Base-by-base conservation (phyloP, 1,140 invertebrate genomes). In the Neelides sp. region DNA sequence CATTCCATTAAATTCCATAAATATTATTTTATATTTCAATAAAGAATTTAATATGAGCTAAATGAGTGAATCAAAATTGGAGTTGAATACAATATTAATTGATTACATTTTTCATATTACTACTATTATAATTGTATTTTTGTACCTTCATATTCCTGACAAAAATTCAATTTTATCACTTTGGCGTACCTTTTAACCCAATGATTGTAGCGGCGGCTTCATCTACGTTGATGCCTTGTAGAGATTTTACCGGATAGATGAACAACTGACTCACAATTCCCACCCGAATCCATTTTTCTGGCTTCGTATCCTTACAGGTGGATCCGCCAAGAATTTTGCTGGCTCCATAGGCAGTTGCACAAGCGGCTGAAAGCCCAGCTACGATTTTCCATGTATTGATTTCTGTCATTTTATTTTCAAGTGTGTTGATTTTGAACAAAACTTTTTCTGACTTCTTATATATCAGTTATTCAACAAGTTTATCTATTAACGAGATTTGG, bases 161-260 rank as follows among this genome's bases (percentile, higher is more conserved):
- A n/a, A 10, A n/a, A 34, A 34, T 34, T 34, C n/a, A 40, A 12
- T n/a, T n/a, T n/a, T n/a, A n/a, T n/a, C n/a, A n/a, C n/a, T n/a
- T n/a, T n/a, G 13, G 22, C 17, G 5, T 4, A 57, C 56, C 56
- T 48, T 54, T 54, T 4, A 58, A 32, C 13, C 56, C 56, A 15
- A 58, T 43, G 20, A 12, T 27, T 4, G 52, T 52, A n/a, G 52
- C 45, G 3, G 43, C 34, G 5, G 56, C 56, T 42, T 58, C 52
- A 39, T 48, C 30, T 1, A 58, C 48, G 12, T 37, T 23, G n/a
- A 58, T 30, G 2, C 56, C 56, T 24, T 47, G n/a, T 17, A 52
- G 54, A 8, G 52, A 54, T 43, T 58, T 58, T 15, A 58, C 44
- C 10, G 56, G 56, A 36, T 58, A 52, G 19, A 58, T 19, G 20